Base-by-base conservation (phyloP, 2,888 invertebrate species). In the Zele albiditarsus region DNA sequence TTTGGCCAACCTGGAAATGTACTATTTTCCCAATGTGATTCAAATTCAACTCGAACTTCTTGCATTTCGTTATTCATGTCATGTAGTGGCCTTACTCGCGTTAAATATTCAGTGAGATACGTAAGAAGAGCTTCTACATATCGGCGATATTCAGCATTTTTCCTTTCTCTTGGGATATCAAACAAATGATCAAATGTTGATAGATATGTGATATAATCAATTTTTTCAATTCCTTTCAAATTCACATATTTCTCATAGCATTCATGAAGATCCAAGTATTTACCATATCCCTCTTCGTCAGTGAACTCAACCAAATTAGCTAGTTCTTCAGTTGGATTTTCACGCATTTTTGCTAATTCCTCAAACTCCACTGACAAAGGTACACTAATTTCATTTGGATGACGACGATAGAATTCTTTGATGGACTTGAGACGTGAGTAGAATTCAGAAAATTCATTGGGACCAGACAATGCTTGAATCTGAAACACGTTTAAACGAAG, bases 281-380 rank as follows among this genome's bases (percentile, higher is more conserved):
- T 97, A 16, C 99, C 99, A 90, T 98, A 99, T 1, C 99, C 99
- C 90, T 99, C 99, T 90, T 99, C 99, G 90, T 99, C 99, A 4
- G 97, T 96, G 87, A 99, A 99, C 83, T 98, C 98, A 3, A 98
- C 97, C 80, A 98, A 92, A 88, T 94, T 94, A 57, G 95, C 92
- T 88, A 92, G 92, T 89, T 95, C 97, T 87, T 98, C 97, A 1
- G 95, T 93, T 2, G 97, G 95, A 89, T 96, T 97, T 87, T 97
- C 98, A 83, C 97, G 92, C 76, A 96, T 92, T 88, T 97, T 97
- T 0, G 95, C 93, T 79, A 98, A 90, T 87, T 98, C 97, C 85
- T 98, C 98, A 91, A 99, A 99, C 88, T 99, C 99, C 0, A 98
- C 95, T 0, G 98, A 98, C 94, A 99, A 96, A 1, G 99, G 99